Evolutionary conservation across 2,888 invertebrate species (phyloP).

Genomic region (Antheraea yamamai): DNA sequence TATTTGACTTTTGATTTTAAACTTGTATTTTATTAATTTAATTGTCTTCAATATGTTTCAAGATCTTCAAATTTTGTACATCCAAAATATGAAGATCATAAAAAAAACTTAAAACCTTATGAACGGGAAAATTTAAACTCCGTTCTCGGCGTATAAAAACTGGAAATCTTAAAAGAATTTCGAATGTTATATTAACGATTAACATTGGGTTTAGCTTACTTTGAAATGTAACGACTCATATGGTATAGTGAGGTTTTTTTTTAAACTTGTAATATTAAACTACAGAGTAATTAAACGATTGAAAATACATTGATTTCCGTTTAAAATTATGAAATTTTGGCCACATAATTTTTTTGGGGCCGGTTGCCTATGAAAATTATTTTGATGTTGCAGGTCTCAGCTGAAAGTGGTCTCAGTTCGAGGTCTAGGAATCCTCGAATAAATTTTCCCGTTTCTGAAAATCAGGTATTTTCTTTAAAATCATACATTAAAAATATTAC

Average conservation of each 20-base stretch:
- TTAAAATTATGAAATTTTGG: not conserved
- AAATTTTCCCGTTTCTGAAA: constrained; percentile 58
- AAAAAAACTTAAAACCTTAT: too few species aligned
- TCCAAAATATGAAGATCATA: too few species aligned
- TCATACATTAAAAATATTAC: not conserved
- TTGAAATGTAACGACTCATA: too few species aligned
- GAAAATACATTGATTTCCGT: not conserved
- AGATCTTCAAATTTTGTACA: too few species aligned
- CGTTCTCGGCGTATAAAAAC: too few species aligned
- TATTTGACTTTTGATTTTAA: not conserved
- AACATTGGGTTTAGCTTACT: too few species aligned
- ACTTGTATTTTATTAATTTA: not conserved
- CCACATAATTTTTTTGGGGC: not conserved
- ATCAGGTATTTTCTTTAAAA: constrained; percentile 47
- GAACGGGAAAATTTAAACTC: too few species aligned
- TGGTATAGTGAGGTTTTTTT: too few species aligned
- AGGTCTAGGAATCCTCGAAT: constrained; percentile 52
- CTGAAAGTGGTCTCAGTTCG: constrained; percentile 50
- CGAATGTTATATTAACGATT: too few species aligned
- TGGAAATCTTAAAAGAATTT: too few species aligned
- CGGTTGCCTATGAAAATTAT: not conserved
- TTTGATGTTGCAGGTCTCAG: constrained; percentile 45
- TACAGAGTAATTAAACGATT: not conserved
- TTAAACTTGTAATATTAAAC: not conserved
- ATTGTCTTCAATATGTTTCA: not conserved